Base-by-base conservation (phyloP, 2,113 vertebrate species). In the Apteryx mantelli region DNA sequence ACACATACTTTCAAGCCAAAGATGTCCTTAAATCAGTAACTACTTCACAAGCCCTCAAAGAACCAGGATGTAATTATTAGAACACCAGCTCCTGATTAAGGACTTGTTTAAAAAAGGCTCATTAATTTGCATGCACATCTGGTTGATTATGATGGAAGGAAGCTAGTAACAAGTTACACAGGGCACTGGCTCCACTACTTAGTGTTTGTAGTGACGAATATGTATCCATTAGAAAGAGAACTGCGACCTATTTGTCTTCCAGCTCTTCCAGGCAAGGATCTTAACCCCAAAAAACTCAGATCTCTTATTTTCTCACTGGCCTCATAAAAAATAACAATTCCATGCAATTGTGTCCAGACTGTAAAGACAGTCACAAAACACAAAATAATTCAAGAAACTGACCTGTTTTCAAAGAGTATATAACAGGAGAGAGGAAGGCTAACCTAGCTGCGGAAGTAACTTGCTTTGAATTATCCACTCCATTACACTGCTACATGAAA, bases 61-160 rank as follows among this genome's bases (percentile, higher is more conserved):
- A 97, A 81, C 81, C 63, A 52, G 50, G 44, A 89, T 42, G n/a
- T 80, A 88, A 89, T 95, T 88, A 96, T 80, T 95, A 64, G 44
- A 95, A 82, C 44, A 73, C 11, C n/a, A 97, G 70, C 13, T 93
- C 68, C 79, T 93, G 82, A 97, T 96, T 94, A 94, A 93, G 77
- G 56, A 89, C 71, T 89, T 75, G 25, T 50, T 73, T 75, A 60
- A 73, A 95, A 76, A 65, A 53, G 17, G 52, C 36, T 95, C 19
- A 83, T 93, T 95, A 88, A 66, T 77, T 89, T 97, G 63, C 71
- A 77, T 68, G 66, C 20, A 74, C 66, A 63, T 94, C 64, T 88
- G 87, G 91, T 70, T 96, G 86, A 80, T 64, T 80, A 42, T 65
- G 56, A 58, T 60, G 34, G 66, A 91, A 79, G 22, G 25, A 14